Evolutionary conservation across 2,888 invertebrate genomes (phyloP).

Genomic region (Machimus rusticus): DNA sequence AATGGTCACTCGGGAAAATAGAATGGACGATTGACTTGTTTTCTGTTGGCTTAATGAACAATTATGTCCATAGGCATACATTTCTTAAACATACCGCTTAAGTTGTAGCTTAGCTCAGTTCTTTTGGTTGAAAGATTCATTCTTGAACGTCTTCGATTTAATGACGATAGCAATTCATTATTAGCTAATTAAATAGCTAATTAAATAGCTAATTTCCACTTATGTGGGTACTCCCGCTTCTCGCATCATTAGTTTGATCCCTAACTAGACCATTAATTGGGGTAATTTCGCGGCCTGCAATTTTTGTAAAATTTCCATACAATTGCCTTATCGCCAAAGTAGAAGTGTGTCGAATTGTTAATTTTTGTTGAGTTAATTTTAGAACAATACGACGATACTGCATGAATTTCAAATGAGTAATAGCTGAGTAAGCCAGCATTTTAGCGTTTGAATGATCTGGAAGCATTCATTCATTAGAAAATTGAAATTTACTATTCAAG

Average conservation of each 20-base stretch:
- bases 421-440: background rate
- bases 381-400: background rate
- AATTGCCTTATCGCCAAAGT: background rate
- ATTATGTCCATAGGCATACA: background rate
- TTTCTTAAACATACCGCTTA: background rate
- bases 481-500: background rate
- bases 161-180: background rate
- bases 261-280: background rate
- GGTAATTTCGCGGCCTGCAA: background rate
- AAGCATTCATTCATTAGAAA: background rate
- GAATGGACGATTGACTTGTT: background rate
- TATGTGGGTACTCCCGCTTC: background rate
- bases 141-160: background rate
- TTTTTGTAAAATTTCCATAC: conserved; percentile 2
- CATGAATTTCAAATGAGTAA: conserved; percentile 6
- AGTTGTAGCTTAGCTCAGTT: background rate
- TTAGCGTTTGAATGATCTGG: background rate
- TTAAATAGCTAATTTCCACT: background rate
- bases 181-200: background rate
- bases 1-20: background rate
- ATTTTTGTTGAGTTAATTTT: background rate
- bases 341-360: background rate
- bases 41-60: background rate
- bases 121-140: background rate
- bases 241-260: background rate